These are phyloP conservation scores for Cyrtorhinus lividipennis DNA, from an alignment of 1,140 invertebrate genomes.

Conservation along the genomic window DNA sequence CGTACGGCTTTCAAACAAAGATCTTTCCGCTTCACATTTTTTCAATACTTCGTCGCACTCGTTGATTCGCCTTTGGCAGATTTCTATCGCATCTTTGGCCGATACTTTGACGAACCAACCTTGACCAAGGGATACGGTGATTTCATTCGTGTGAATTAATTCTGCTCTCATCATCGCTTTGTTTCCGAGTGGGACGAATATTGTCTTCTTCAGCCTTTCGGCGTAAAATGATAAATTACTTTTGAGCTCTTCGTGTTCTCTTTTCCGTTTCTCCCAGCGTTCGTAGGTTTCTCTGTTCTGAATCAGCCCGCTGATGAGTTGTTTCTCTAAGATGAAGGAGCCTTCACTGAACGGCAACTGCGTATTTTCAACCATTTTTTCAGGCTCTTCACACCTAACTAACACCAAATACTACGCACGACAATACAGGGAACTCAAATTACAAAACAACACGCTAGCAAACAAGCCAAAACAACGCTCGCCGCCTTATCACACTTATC, in stretches of 20 bases:
- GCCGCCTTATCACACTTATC: too few species aligned
- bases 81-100: constrained; percentile 43
- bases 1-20: constrained; percentile 33
- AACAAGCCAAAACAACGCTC: too few species aligned
- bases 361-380: too few species aligned
- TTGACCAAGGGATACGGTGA: constrained; percentile 48
- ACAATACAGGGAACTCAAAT: too few species aligned
- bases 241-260: constrained; percentile 20
- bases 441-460: too few species aligned
- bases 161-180: constrained; percentile 51
- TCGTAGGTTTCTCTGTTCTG: neutral
- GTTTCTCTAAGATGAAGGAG: neutral
- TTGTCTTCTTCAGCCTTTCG: constrained; percentile 30
- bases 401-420: too few species aligned
- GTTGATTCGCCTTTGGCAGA: constrained; percentile 44
- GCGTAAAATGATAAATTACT: constrained; percentile 18
- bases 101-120: constrained; percentile 56
- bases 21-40: constrained; percentile 33
- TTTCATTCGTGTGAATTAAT: constrained; percentile 56
- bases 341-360: too few species aligned
- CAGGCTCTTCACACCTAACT: too few species aligned
- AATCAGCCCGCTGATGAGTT: neutral
- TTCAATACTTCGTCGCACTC: constrained; percentile 35
- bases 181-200: constrained; percentile 47
- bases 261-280: constrained; percentile 10